These are phyloP conservation scores for Gorilla gorilla DNA, from an alignment of 2,113 vertebrate species.

Conservation along the genomic window DNA sequence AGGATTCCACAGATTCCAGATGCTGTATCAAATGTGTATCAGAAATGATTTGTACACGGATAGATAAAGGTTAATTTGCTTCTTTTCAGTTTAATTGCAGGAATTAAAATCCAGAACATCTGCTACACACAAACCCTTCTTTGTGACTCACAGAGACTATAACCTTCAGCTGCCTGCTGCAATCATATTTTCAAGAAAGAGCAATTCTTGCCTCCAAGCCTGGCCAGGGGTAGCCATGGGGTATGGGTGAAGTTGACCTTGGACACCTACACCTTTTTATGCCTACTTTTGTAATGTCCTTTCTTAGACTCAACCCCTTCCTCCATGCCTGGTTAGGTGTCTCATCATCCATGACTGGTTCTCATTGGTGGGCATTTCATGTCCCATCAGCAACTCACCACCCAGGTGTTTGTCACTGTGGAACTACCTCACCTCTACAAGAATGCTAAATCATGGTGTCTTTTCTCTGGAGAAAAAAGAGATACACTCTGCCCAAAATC, in stretches of 20 bases:
- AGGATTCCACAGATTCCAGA: slow-evolving; percentile 62
- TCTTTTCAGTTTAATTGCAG: slow-evolving; percentile 55
- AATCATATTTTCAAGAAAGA: not conserved
- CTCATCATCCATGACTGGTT: not conserved
- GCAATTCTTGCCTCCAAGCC: not conserved
- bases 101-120: slow-evolving; percentile 60
- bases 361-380: not conserved
- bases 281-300: not conserved
- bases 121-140: slow-evolving; percentile 25
- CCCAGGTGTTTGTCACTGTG: not conserved
- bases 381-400: not conserved
- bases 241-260: not conserved
- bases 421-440: not conserved
- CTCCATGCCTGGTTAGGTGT: not conserved
- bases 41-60: slow-evolving; percentile 66
- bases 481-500: not conserved
- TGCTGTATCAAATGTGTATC: slow-evolving; percentile 49
- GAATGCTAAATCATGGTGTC: not conserved
- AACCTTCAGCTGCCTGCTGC: not conserved
- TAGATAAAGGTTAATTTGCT: slow-evolving; percentile 31
- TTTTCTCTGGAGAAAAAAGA: not conserved
- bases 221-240: not conserved
- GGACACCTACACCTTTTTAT: not conserved
- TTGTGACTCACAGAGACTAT: not conserved
- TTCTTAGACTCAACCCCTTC: not conserved